Conservation (phyloP, 1,140 invertebrate species). For the Hyphantria cunea region DNA sequence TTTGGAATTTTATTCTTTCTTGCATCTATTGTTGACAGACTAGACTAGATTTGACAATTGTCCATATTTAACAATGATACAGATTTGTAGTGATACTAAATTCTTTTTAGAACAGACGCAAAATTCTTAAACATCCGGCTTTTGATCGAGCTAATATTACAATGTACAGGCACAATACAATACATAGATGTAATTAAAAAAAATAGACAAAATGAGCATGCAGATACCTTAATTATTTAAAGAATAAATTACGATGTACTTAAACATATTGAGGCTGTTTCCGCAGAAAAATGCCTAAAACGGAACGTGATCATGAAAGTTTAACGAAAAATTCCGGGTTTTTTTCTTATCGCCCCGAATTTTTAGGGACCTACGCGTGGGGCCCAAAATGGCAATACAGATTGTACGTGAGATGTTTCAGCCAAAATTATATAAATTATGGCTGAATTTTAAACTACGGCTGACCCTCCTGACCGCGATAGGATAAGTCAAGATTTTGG, state of each 20-base stretch:
- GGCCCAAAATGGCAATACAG: constrained; percentile 61
- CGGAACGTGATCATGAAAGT: neutral
- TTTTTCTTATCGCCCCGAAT: constrained; percentile 53
- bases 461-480: constrained; percentile 39
- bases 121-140: too few species aligned
- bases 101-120: too few species aligned
- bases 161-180: too few species aligned
- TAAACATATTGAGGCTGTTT: neutral
- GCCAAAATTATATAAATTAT: constrained; percentile 54
- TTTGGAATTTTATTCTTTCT: neutral
- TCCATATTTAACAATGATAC: too few species aligned
- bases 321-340: neutral
- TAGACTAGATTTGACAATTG: too few species aligned
- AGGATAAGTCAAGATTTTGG: constrained; percentile 36
- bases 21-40: too few species aligned
- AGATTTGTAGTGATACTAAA: too few species aligned
- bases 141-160: too few species aligned
- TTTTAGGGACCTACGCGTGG: constrained; percentile 44
- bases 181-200: too few species aligned
- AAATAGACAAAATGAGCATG: too few species aligned
- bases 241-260: neutral
- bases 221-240: too few species aligned
- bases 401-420: constrained; percentile 70
- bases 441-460: constrained; percentile 58
- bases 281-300: neutral